These are phyloP conservation scores for Callorhinus ursinus DNA, from an alignment of 2,113 vertebrate genomes.

Conservation along the genomic window DNA sequence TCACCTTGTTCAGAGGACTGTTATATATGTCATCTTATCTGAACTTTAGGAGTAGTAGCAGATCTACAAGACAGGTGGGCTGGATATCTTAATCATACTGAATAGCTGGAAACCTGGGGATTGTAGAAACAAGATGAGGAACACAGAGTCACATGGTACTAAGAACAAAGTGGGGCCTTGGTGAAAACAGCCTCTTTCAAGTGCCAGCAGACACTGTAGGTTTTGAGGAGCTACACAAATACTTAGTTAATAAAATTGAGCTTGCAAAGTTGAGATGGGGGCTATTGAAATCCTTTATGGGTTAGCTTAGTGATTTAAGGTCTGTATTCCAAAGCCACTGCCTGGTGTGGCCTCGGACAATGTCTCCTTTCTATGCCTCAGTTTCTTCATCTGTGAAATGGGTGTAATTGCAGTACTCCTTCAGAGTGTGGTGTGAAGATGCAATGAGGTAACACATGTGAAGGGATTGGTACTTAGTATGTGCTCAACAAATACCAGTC, in stretches of 20 bases:
- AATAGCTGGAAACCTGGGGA: not conserved
- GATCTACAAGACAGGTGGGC: not conserved
- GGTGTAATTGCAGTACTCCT: not conserved
- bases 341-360: not conserved
- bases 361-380: not conserved
- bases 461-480: not conserved
- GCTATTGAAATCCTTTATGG: not conserved
- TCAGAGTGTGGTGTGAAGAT: not conserved
- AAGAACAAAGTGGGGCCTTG: not conserved
- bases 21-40: constrained; percentile 15
- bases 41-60: not conserved
- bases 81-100: not conserved
- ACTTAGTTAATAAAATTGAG: not conserved
- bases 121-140: not conserved
- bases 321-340: not conserved
- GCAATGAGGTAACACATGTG: not conserved
- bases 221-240: not conserved
- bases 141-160: not conserved
- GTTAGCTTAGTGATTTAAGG: not conserved
- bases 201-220: not conserved
- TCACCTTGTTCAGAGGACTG: not conserved
- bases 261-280: not conserved
- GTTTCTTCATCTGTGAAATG: constrained; percentile 18
- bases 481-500: not conserved
- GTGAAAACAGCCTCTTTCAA: not conserved